These are phyloP conservation scores for Sebastes miniatus DNA, from an alignment of 2,797 vertebrate species.

Conservation along the genomic window DNA sequence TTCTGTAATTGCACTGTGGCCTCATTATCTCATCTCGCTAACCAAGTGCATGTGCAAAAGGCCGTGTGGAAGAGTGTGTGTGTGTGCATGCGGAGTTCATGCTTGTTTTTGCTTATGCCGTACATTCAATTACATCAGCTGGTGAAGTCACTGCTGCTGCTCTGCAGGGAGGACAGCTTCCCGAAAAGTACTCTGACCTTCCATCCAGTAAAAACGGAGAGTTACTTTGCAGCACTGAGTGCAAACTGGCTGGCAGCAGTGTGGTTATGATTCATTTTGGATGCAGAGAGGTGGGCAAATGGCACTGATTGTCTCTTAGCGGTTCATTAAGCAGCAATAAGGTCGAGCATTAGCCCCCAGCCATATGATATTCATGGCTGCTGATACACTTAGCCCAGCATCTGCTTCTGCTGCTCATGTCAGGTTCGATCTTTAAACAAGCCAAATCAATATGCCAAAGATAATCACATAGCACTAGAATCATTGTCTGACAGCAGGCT, in stretches of 20 bases:
- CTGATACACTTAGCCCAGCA: conserved; percentile 75
- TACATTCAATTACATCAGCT: conserved; percentile 56
- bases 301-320: conserved; percentile 63
- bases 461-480: conserved; percentile 38
- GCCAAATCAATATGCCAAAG: conserved; percentile 64
- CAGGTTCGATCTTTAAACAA: conserved; percentile 57
- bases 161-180: conserved; percentile 41
- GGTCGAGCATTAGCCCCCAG: conserved; percentile 59
- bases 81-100: not conserved
- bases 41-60: conserved; percentile 37
- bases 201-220: conserved; percentile 16
- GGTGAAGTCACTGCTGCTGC: conserved; percentile 37
- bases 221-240: conserved; percentile 26
- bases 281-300: conserved; percentile 58
- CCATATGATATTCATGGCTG: conserved; percentile 63
- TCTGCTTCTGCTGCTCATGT: conserved; percentile 63
- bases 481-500: conserved; percentile 39
- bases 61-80: not conserved
- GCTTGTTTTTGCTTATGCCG: conserved; percentile 57
- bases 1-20: conserved; percentile 72
- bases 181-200: conserved; percentile 39
- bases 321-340: conserved; percentile 73
- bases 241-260: conserved; percentile 17
- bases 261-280: conserved; percentile 48
- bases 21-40: conserved; percentile 64